Conservation (phyloP, 2,797 vertebrate species). For the Uromys caudimaculatus region DNA sequence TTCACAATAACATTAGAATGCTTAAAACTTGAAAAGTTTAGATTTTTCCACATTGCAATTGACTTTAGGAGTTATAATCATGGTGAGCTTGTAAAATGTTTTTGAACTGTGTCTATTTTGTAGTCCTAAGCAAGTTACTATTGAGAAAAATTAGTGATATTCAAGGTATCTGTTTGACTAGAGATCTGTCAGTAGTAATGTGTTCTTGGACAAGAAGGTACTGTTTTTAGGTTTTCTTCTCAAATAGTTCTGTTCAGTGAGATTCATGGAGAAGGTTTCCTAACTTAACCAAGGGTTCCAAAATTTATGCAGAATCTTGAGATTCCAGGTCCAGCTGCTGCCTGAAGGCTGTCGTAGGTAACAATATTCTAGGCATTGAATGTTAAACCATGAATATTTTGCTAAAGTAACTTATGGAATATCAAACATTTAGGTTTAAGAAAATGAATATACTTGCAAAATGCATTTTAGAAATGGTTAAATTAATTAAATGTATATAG, state of each 20-base stretch:
- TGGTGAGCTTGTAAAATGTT: background rate
- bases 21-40: slow-evolving; percentile 3
- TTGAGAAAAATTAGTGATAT: slow-evolving; percentile 31
- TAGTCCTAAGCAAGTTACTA: slow-evolving; percentile 26
- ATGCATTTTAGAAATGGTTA: background rate
- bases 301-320: slow-evolving; percentile 36
- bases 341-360: background rate
- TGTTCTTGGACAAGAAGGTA: background rate
- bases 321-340: slow-evolving; percentile 1
- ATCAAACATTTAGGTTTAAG: background rate
- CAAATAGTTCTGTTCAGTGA: background rate
- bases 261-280: background rate
- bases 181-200: slow-evolving; percentile 13
- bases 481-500: slow-evolving; percentile 13
- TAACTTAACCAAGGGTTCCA: slow-evolving; percentile 1
- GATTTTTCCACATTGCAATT: background rate
- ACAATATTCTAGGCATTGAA: background rate
- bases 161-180: background rate
- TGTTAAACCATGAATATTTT: slow-evolving; percentile 46
- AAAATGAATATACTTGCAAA: slow-evolving; percentile 45
- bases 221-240: slow-evolving; percentile 3
- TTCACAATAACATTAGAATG: slow-evolving; percentile 24
- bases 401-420: slow-evolving; percentile 14
- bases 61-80: slow-evolving; percentile 40
- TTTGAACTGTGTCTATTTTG: slow-evolving; percentile 18